These are phyloP conservation scores for Andrena praecox DNA, from an alignment of 2,888 invertebrate genomes.

Conservation along the genomic window DNA sequence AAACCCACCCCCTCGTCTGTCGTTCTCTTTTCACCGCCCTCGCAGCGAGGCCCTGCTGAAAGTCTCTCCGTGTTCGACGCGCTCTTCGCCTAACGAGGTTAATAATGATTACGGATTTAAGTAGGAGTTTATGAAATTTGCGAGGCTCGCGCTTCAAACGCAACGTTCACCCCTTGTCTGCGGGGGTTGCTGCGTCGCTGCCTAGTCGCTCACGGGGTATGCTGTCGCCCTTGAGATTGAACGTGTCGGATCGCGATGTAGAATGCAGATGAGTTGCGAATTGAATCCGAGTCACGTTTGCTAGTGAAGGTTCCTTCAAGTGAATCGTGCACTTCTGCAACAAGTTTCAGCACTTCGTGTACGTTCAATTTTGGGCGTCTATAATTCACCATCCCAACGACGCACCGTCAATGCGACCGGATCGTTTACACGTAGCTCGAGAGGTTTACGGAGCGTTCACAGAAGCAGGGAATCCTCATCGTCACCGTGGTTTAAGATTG, in stretches of 20 bases:
- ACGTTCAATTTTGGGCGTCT: too few relatives aligned
- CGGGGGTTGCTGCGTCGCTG: too few relatives aligned
- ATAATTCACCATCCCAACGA: too few relatives aligned
- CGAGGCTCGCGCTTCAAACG: conserved; percentile 21
- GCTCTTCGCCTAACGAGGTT: conserved; percentile 59
- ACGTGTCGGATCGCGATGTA: background rate
- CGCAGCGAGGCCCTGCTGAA: conserved; percentile 24
- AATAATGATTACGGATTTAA: conserved; percentile 68
- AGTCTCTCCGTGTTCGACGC: conserved; percentile 59
- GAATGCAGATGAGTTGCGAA: background rate
- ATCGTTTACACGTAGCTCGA: background rate
- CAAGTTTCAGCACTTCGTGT: too few relatives aligned
- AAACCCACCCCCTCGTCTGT: conserved; percentile 49
- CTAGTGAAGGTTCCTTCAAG: too few relatives aligned
- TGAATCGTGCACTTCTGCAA: too few relatives aligned
- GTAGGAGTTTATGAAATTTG: conserved; percentile 57
- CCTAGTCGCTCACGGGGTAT: too few relatives aligned
- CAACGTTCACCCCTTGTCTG: background rate
- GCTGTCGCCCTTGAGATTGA: background rate
- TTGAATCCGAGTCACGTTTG: background rate
- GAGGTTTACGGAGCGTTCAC: background rate
- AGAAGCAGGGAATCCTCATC: background rate
- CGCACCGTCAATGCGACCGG: background rate
- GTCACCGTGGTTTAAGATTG: background rate
- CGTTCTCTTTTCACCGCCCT: conserved; percentile 23